These are phyloP conservation scores for Agonopterix arenella DNA, from an alignment of 2,888 invertebrate genomes.

Conservation along the genomic window DNA sequence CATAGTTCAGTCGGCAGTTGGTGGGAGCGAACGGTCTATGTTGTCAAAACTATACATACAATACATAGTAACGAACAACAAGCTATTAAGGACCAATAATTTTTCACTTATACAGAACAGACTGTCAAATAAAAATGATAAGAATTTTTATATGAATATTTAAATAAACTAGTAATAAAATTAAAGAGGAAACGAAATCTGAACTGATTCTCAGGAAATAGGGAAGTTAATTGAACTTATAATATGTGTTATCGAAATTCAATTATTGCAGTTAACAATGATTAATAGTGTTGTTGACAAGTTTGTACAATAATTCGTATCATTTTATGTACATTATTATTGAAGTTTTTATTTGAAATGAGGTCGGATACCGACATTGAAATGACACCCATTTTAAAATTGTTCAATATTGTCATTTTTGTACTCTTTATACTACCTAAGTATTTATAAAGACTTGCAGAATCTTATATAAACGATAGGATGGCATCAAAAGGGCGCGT, in stretches of 20 bases:
- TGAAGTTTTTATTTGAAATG: not conserved
- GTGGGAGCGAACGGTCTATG: constrained; percentile 26
- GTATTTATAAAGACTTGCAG: too few species aligned
- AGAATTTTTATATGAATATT: too few species aligned
- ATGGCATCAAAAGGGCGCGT: too few species aligned
- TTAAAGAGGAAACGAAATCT: not conserved
- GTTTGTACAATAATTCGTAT: not conserved
- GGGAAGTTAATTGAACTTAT: not conserved
- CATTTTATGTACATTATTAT: not conserved
- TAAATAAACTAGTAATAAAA: not conserved
- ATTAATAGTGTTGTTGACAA: constrained; percentile 7
- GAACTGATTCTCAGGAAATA: constrained; percentile 1
- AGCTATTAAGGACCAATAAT: not conserved
- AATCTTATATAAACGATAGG: too few species aligned
- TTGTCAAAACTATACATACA: constrained; percentile 23
- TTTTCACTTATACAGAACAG: too few species aligned
- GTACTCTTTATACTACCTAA: too few species aligned
- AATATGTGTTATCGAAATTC: constrained; percentile 20
- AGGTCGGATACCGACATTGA: not conserved
- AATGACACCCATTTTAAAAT: not conserved
- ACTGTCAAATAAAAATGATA: too few species aligned
- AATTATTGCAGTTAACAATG: constrained; percentile 15
- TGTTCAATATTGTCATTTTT: too few species aligned
- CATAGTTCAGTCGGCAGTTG: constrained; percentile 19
- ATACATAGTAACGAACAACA: constrained; percentile 1